Conservation (phyloP, 2,888 invertebrate species). For the Caenorhabditis imperialis region DNA sequence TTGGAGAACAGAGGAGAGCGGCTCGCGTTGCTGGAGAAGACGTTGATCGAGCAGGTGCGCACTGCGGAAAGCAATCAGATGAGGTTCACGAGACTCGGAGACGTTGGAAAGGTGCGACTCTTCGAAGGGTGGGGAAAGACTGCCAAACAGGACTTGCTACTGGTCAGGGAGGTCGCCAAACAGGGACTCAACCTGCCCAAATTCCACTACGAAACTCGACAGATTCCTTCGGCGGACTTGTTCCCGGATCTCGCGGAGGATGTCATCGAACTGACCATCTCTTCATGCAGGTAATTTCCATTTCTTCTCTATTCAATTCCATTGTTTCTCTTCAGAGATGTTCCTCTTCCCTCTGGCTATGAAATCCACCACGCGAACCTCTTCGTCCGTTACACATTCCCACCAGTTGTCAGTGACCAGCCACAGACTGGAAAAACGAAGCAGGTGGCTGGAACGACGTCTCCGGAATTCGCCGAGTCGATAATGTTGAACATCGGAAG, state of each 20-base stretch:
- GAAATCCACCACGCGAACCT: constrained; percentile 64
- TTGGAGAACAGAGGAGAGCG: constrained; percentile 55
- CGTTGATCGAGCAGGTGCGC: constrained; percentile 66
- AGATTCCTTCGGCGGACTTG: constrained; percentile 87
- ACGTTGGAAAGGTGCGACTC: constrained; percentile 85
- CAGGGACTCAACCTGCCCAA: constrained; percentile 78
- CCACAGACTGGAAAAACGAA: constrained; percentile 85
- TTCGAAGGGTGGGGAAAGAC: constrained; percentile 87
- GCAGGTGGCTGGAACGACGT: constrained; percentile 88
- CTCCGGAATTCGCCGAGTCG: constrained; percentile 78
- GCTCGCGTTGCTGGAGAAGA: constrained; percentile 62
- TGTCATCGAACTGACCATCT: constrained; percentile 79
- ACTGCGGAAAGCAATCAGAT: constrained; percentile 83
- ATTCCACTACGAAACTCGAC: constrained; percentile 91
- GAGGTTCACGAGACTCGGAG: constrained; percentile 90
- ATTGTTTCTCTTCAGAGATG: constrained; percentile 53
- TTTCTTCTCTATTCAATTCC: background rate
- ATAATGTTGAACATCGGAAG: constrained; percentile 63
- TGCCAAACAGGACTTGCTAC: constrained; percentile 90
- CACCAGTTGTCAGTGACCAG: constrained; percentile 86
- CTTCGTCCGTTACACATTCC: constrained; percentile 85
- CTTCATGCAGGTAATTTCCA: constrained; percentile 62
- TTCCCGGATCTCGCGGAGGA: constrained; percentile 80
- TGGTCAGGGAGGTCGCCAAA: constrained; percentile 85
- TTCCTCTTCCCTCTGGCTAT: constrained; percentile 67